phyloP scores from a whole-genome alignment of 2,797 vertebrate species.

The Phoebastria nigripes region DNA sequence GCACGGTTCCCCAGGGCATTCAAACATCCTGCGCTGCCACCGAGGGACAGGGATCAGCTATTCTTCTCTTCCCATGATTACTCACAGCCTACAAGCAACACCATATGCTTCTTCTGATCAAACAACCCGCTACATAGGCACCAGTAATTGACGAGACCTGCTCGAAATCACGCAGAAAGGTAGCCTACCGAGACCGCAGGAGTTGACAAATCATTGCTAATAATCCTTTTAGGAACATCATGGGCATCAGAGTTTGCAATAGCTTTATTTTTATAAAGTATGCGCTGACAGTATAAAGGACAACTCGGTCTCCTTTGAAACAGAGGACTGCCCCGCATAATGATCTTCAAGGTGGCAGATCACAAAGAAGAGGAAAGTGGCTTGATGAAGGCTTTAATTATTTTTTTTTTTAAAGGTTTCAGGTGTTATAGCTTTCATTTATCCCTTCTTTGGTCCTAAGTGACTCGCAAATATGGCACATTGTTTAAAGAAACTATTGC shows the following conservation, averaged over 20 bases:
- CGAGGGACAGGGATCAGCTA: slow-evolving; percentile 46
- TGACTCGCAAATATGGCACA: not conserved
- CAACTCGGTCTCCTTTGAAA: slow-evolving; percentile 40
- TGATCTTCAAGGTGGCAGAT: slow-evolving; percentile 21
- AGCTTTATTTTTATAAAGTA: slow-evolving; percentile 75
- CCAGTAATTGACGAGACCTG: slow-evolving; percentile 82
- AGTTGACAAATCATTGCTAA: slow-evolving; percentile 81
- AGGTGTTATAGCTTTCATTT: not conserved
- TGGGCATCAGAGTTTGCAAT: slow-evolving; percentile 68
- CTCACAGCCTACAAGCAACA: slow-evolving; percentile 72
- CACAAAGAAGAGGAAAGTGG: not conserved
- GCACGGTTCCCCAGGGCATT: slow-evolving; percentile 51
- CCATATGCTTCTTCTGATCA: slow-evolving; percentile 84
- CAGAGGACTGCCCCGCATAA: not conserved
- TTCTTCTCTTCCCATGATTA: slow-evolving; percentile 68
- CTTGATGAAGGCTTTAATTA: not conserved
- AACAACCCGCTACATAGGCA: slow-evolving; percentile 76
- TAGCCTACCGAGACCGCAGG: slow-evolving; percentile 81
- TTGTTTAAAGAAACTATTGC: not conserved
- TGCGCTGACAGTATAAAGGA: slow-evolving; percentile 65
- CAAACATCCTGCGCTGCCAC: slow-evolving; percentile 52
- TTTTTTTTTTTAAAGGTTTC: not conserved
- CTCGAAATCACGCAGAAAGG: slow-evolving; percentile 83
- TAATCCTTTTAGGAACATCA: slow-evolving; percentile 79
- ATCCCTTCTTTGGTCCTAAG: not conserved